Base-by-base conservation (phyloP, 2,888 invertebrate species). In the Cartodere bifasciata region DNA sequence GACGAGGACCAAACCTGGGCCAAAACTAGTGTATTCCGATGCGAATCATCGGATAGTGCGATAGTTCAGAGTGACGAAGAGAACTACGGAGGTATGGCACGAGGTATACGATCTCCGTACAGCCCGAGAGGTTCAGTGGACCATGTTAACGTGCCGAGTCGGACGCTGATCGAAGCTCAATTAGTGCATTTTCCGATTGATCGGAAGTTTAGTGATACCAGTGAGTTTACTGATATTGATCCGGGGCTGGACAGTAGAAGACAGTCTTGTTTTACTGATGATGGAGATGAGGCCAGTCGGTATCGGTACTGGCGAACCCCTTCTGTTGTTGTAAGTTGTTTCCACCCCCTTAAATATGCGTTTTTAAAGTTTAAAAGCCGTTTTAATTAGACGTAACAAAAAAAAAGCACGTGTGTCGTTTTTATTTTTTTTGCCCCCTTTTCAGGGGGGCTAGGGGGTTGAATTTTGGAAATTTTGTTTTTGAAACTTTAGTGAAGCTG, bases 281-380 rank as follows among this genome's bases (percentile, higher is more conserved):
- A 62, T 42, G 64, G 41, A 50, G 68, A 58, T 20, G 58, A 59
- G 34, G 39, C 41, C 13, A 40, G 65, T 60, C 45, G 49, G 64
- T 48, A 64, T 32, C 59, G 73, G 3, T 81, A 75, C 46, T 80
- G 82, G 57, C 63, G 85, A 35, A 84, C 85, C 0, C 87, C 87
- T 0, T 85, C 85, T 32, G 85, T 87, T 25, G 84, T 87, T 3
- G 83, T 87, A 23, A n/a, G n/a, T n/a, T n/a, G n/a, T n/a, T n/a
- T n/a, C n/a, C n/a, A n/a, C n/a, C n/a, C n/a, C n/a, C n/a, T n/a
- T n/a, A n/a, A n/a, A n/a, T n/a, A n/a, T n/a, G n/a, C n/a, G n/a
- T n/a, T n/a, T n/a, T n/a, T n/a, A n/a, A n/a, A n/a, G n/a, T n/a
- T n/a, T n/a, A n/a, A n/a, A n/a, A n/a, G n/a, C n/a, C n/a, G n/a